Evolutionary conservation across 2,113 vertebrate genomes (phyloP), one percentile per base, ranked within the genome.

Genomic region (Gorsachius goisagi): DNA sequence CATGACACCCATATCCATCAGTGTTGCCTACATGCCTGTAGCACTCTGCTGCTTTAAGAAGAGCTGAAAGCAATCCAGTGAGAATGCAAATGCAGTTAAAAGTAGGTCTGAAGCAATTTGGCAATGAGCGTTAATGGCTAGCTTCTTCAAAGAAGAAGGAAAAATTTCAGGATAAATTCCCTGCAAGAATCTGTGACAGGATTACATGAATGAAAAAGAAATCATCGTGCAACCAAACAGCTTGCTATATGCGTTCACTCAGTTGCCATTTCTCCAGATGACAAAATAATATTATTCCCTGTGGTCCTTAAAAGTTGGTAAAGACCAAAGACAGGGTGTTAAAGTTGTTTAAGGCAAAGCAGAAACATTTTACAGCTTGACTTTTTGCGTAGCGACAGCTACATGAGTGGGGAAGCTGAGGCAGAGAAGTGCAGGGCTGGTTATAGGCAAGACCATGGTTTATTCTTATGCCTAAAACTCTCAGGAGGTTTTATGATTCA

Each of bases 1-100:
- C 24, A 12, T 0, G 1, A 33, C 16, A 33, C 11, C 26, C 33
- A 6, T 58, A 16, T 17, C n/a, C 22, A 6, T 26, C 8, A 1
- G 11, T 32, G 24, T 16, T 90, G 44, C 60, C 69, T 53, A 49
- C 6, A 3, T 0, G 0, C 6, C n/a, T 11, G 16, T 55, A 49
- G 49, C 12, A 22, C 6, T 56, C 58, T 50, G 41, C 10, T 62
- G 62, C 45, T 92, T 58, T 72, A 68, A 81, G 24, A 9, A 83
- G 27, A 84, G 22, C 15, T 87, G n/a, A 83, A 95, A 78, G n/a
- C 33, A 88, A 41, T 39, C 2, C 0, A 52, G 49, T 39, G 35
- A 67, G 49, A 89, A 58, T 32, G 44, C 15, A 81, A 87, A 81
- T 75, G 17, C 28, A 69, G 33, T 30, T 83, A 59, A 63, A 90